phyloP scores from a whole-genome alignment of 2,113 vertebrate genomes.

The Atlantisia rogersi region DNA sequence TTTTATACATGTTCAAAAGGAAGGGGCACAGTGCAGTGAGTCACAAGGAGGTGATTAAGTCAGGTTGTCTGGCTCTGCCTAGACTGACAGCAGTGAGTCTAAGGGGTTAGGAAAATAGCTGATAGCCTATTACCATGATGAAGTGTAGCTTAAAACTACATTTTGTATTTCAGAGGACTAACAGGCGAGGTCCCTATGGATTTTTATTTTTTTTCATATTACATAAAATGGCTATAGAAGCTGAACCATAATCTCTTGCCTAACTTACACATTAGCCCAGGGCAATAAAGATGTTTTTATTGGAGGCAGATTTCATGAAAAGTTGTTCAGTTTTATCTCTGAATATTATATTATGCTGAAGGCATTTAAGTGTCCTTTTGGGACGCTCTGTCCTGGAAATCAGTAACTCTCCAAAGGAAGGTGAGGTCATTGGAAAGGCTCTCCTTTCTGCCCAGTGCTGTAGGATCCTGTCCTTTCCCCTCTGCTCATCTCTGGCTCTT shows the following conservation, averaged over 20 bases:
- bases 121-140: conserved; percentile 63
- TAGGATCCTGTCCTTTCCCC: neutral
- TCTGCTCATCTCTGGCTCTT: neutral
- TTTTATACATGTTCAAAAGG: conserved; percentile 59
- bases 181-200: conserved; percentile 49
- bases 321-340: conserved; percentile 47
- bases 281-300: conserved; percentile 74
- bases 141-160: conserved; percentile 63
- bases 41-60: conserved; percentile 40
- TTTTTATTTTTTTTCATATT: conserved; percentile 45
- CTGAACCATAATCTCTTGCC: conserved; percentile 60
- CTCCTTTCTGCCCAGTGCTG: neutral
- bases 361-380: conserved; percentile 31
- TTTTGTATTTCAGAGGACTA: conserved; percentile 70
- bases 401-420: neutral
- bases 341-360: neutral
- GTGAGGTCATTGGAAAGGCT: neutral
- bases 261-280: conserved; percentile 69
- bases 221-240: conserved; percentile 59
- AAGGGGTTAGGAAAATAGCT: conserved; percentile 40
- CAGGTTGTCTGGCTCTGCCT: conserved; percentile 45
- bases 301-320: conserved; percentile 71
- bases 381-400: conserved; percentile 34
- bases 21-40: neutral
- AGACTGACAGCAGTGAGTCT: conserved; percentile 40